Evolutionary conservation across 2,797 vertebrate genomes (phyloP), one percentile per base, ranked within the genome.

Genomic region (Steatocranus sp.): DNA sequence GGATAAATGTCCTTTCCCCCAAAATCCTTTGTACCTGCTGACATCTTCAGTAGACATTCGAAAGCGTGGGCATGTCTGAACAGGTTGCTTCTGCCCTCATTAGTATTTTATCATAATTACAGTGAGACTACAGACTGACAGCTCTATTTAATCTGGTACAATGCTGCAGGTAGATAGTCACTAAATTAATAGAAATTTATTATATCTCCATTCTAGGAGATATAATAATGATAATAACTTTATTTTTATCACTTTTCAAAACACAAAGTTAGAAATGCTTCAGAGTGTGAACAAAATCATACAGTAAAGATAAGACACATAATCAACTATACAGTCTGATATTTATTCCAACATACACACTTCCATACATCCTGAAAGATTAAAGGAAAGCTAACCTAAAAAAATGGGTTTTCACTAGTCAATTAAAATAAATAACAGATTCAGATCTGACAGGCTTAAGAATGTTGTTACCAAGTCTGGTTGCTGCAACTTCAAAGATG

Each of bases 51-150:
- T 76, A 92, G 89, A 93, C 90, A 87, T 93, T 90, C 86, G 49
- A 90, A 84, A 87, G 88, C 5, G 54, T 89, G 90, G 89, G 86
- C 89, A 89, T 92, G 92, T 90, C 88, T 93, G 89, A 89, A 86
- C 83, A 89, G 94, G 87, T 92, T 92, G 92, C 86, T 78, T 89
- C 83, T 85, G 89, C 85, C 66, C 86, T 94, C 91, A 94, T 96
- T 95, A 95, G 90, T 92, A 93, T 95, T 94, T 94, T 87, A 94
- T 95, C 89, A 93, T 95, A 94, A 95, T 95, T 95, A 92, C 78
- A 92, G 83, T 41, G 66, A 83, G 86, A 90, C 88, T 76, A 79
- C 53, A 88, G 85, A 90, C 81, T 91, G 94, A 93, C 86, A 93
- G 88, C 86, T 93, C 88, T 74, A 92, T 96, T 95, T 94, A 92